These are phyloP conservation scores for Sus cebifrons DNA, from an alignment of 2,797 vertebrate species.

Conservation along the genomic window DNA sequence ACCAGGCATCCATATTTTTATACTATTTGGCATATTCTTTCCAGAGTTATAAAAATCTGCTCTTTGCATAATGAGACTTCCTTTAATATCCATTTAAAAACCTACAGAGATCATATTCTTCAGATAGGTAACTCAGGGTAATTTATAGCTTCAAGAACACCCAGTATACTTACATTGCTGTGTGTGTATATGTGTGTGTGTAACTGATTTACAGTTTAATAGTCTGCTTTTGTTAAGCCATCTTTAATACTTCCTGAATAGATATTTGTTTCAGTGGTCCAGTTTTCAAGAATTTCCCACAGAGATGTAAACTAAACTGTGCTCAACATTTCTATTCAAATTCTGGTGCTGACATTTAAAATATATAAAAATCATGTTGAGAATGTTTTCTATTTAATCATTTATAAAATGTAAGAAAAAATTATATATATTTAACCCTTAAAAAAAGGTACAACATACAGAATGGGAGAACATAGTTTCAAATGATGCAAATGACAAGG, in stretches of 20 bases:
- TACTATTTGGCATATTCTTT: slow-evolving; percentile 68
- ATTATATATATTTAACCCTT: too few species aligned
- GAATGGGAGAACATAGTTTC: too few species aligned
- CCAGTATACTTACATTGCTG: not conserved
- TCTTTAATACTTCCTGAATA: slow-evolving; percentile 5
- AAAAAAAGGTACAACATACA: too few species aligned
- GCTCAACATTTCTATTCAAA: slow-evolving; percentile 9
- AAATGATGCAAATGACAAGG: too few species aligned
- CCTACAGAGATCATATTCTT: slow-evolving; percentile 48
- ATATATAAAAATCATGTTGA: not conserved
- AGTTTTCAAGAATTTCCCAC: not conserved
- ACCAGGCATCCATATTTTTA: slow-evolving; percentile 69
- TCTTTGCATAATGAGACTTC: slow-evolving; percentile 67
- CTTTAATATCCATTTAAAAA: slow-evolving; percentile 74
- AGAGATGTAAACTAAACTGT: not conserved
- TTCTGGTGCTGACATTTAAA: not conserved
- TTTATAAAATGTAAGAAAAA: not conserved
- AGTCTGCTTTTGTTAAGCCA: not conserved
- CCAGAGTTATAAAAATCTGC: slow-evolving; percentile 75
- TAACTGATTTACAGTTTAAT: not conserved
- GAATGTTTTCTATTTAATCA: not conserved
- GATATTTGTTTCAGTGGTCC: not conserved
- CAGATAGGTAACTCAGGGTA: slow-evolving; percentile 52
- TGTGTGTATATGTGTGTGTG: not conserved
- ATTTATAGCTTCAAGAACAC: slow-evolving; percentile 27